phyloP scores from a whole-genome alignment of 2,797 vertebrate genomes.

The Anisognathus igniventris region DNA sequence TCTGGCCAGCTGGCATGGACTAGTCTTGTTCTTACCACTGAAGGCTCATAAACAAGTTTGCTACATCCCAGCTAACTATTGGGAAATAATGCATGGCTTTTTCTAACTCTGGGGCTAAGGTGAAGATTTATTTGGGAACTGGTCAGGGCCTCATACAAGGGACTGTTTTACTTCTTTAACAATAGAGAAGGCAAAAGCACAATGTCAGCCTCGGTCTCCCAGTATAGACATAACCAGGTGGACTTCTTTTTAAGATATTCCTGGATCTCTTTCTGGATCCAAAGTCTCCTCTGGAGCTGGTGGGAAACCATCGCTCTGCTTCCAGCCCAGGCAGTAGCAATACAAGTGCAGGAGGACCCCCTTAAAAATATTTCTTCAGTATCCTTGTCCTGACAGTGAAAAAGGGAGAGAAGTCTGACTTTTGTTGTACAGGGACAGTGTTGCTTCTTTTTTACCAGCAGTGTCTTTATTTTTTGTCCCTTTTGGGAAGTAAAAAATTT shows the following conservation, averaged over 20 bases:
- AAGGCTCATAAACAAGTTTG: background rate
- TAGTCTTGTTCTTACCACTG: background rate
- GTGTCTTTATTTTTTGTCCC: background rate
- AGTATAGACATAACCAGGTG: background rate
- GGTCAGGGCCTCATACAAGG: background rate
- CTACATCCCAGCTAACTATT: background rate
- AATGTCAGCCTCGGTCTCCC: accelerated
- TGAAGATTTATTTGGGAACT: background rate
- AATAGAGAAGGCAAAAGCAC: background rate
- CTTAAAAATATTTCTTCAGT: background rate
- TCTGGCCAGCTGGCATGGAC: background rate
- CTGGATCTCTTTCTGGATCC: background rate
- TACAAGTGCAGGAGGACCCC: background rate
- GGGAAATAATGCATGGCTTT: background rate
- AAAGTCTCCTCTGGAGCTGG: background rate
- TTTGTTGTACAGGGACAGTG: background rate
- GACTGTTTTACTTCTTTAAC: background rate
- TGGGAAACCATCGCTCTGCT: background rate
- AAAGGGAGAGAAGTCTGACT: background rate
- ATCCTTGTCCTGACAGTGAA: background rate
- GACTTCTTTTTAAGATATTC: background rate
- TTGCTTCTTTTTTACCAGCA: background rate
- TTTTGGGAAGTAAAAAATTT: background rate
- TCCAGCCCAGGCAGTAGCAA: background rate
- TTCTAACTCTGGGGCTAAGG: background rate